Conservation (phyloP, 2,888 invertebrate genomes). For the Agonopterix arenella region DNA sequence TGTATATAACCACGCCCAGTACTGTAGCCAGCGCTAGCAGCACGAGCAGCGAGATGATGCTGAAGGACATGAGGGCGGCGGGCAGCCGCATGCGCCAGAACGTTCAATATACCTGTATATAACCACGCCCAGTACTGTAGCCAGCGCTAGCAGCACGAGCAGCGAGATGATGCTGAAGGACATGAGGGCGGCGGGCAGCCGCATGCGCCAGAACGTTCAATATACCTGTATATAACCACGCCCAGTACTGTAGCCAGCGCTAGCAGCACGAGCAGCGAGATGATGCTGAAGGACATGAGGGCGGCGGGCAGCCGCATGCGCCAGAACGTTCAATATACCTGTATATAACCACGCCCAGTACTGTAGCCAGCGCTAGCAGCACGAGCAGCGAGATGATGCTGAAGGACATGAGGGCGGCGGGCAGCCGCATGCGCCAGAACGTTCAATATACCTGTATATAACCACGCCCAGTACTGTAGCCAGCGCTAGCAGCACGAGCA, state of each 20-base stretch:
- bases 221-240: slow-evolving; percentile 86
- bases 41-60: slow-evolving; percentile 88
- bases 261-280: slow-evolving; percentile 87
- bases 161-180: slow-evolving; percentile 91
- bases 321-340: too few species aligned
- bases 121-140: slow-evolving; percentile 94
- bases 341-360: slow-evolving; percentile 95
- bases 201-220: too few species aligned
- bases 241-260: slow-evolving; percentile 94
- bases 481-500: slow-evolving; percentile 89
- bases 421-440: slow-evolving; percentile 58
- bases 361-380: slow-evolving; percentile 90
- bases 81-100: slow-evolving; percentile 71
- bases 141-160: slow-evolving; percentile 89
- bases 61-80: slow-evolving; percentile 90
- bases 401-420: slow-evolving; percentile 91
- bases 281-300: slow-evolving; percentile 90
- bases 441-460: slow-evolving; percentile 74
- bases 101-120: slow-evolving; percentile 74
- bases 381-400: slow-evolving; percentile 90
- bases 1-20: slow-evolving; percentile 93
- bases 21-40: slow-evolving; percentile 92
- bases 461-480: slow-evolving; percentile 95
- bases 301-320: slow-evolving; percentile 82
- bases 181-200: slow-evolving; percentile 88